Conservation (phyloP, 2,888 invertebrate genomes). For the Andrena bicolor region DNA sequence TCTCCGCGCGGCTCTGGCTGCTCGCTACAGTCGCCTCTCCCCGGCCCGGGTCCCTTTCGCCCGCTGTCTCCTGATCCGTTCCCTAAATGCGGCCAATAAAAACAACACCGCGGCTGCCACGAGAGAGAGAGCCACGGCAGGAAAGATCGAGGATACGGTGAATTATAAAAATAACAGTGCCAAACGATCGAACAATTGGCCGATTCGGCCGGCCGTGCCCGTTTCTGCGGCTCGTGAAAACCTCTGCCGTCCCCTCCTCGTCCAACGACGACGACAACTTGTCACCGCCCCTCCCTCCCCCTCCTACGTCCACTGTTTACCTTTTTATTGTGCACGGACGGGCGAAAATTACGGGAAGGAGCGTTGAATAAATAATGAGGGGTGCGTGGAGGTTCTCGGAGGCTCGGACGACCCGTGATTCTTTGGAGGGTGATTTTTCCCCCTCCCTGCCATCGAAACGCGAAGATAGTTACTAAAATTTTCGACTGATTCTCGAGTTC, state of each 20-base stretch:
- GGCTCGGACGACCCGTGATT: conserved; percentile 2
- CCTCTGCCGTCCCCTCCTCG: conserved; percentile 32
- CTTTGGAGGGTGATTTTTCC: not conserved
- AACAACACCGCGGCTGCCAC: conserved; percentile 78
- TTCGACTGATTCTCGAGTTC: too few species aligned
- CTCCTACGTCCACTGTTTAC: conserved; percentile 38
- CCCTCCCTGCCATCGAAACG: not conserved
- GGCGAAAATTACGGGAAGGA: conserved; percentile 43
- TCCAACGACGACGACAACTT: conserved; percentile 40
- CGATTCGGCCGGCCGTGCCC: conserved; percentile 72
- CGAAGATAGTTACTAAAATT: not conserved
- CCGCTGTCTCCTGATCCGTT: conserved; percentile 50
- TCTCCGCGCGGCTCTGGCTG: conserved; percentile 40
- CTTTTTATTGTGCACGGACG: conserved; percentile 30
- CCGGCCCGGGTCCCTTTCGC: conserved; percentile 59
- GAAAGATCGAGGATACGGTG: conserved; percentile 72
- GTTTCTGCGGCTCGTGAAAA: conserved; percentile 64
- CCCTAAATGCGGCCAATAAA: conserved; percentile 82
- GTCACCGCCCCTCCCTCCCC: conserved; percentile 2
- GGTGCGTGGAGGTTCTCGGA: not conserved
- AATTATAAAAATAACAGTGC: conserved; percentile 84
- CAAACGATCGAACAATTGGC: conserved; percentile 82
- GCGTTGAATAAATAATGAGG: conserved; percentile 33
- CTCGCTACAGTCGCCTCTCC: conserved; percentile 36
- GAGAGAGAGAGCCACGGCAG: conserved; percentile 31